Percentiles rank a stretch among this genome's conserved stretches.
phyloP scores from a whole-genome alignment of 2,797 vertebrate species.

The Hapalemur alaotrensis region DNA sequence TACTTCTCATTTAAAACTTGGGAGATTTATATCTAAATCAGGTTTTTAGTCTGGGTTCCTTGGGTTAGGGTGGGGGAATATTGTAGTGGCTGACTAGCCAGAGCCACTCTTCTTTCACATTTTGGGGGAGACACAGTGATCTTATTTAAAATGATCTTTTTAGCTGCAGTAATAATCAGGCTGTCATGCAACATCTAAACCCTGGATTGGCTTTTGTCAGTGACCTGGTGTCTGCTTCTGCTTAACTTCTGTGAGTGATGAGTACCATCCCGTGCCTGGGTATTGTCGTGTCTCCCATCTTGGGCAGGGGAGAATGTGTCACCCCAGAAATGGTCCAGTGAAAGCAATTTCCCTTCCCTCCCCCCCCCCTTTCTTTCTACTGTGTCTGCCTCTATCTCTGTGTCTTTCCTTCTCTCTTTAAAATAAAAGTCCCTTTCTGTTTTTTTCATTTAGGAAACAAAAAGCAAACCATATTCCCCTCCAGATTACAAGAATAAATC shows the following conservation, averaged over 20 bases:
- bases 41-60: not conserved
- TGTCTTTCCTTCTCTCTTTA: not conserved
- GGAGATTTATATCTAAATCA: not conserved
- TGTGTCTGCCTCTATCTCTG: not conserved
- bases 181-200: conserved; percentile 47
- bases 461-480: not conserved
- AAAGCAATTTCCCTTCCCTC: not conserved
- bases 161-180: conserved; percentile 39
- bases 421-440: not conserved
- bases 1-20: conserved; percentile 29
- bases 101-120: conserved; percentile 35
- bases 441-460: not conserved
- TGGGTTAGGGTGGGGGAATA: not conserved
- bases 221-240: conserved; percentile 42
- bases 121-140: not conserved
- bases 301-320: not conserved
- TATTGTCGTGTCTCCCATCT: not conserved
- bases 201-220: conserved; percentile 67
- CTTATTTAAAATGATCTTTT: not conserved
- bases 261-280: not conserved
- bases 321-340: not conserved
- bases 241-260: not conserved
- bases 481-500: not conserved
- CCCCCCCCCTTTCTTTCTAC: not conserved
- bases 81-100: not conserved